phyloP scores from a whole-genome alignment of 2,797 vertebrate genomes.

The Heterohyrax brucei region DNA sequence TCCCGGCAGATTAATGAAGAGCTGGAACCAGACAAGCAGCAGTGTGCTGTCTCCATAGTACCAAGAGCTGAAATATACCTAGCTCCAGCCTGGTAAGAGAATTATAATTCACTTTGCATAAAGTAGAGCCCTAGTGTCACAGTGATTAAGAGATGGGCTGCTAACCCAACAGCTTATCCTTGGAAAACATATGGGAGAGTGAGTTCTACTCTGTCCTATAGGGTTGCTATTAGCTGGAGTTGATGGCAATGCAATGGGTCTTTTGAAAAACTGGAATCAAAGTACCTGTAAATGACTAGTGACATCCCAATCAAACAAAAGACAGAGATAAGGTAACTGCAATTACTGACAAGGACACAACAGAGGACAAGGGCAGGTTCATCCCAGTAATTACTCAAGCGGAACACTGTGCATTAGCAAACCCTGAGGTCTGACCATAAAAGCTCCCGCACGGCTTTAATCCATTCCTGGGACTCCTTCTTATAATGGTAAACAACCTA shows the following conservation, averaged over 20 bases:
- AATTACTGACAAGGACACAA: not conserved
- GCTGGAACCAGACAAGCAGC: not conserved
- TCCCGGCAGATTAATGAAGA: not conserved
- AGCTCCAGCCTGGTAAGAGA: not conserved
- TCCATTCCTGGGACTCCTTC: constrained; percentile 54
- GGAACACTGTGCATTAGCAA: constrained; percentile 62
- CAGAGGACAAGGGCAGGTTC: not conserved
- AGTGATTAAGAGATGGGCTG: no score
- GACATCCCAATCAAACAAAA: not conserved
- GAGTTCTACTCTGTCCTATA: no score
- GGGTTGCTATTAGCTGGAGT: no score
- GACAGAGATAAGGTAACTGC: not conserved
- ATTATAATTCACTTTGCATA: not conserved
- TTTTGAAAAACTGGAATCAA: not conserved
- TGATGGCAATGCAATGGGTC: no score
- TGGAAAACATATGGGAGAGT: no score
- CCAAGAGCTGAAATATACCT: not conserved
- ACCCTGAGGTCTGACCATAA: constrained; percentile 22
- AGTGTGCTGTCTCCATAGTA: not conserved
- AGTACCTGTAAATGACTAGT: not conserved
- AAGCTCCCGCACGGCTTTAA: constrained; percentile 66
- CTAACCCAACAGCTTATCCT: no score
- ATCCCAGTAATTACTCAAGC: not conserved
- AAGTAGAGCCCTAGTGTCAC: not conserved
- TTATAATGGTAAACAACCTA: constrained; percentile 60